Percentiles rank a stretch among this genome's conserved stretches.
These are phyloP conservation scores for Leucophenga varia DNA, from an alignment of 1,140 invertebrate genomes.

Conservation along the genomic window DNA sequence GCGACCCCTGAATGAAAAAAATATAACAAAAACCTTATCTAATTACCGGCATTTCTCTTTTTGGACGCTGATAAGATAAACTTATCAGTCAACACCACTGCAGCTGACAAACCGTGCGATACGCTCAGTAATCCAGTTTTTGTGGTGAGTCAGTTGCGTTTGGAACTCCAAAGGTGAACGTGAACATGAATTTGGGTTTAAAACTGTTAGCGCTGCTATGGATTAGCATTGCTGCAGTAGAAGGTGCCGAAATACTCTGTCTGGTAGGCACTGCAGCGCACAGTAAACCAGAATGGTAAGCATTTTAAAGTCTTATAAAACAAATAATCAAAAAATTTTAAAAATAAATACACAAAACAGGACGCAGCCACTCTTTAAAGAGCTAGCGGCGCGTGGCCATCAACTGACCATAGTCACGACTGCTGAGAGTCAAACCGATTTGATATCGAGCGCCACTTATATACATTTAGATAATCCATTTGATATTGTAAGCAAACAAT, in stretches of 20 bases:
- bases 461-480: conserved; percentile 7
- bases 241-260: conserved; percentile 22
- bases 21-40: too few species aligned
- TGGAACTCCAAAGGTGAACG: background rate
- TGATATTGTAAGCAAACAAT: conserved; percentile 23
- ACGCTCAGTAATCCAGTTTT: too few species aligned
- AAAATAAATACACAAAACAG: too few species aligned
- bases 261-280: conserved; percentile 25
- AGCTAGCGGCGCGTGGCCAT: conserved; percentile 29
- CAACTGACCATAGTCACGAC: conserved; percentile 19
- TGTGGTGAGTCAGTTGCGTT: too few species aligned
- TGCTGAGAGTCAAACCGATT: conserved; percentile 12
- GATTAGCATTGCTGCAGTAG: conserved; percentile 11
- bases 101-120: too few species aligned
- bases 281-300: conserved; percentile 25
- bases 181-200: conserved; percentile 16
- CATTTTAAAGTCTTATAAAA: too few species aligned
- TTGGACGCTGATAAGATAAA: too few species aligned
- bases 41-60: too few species aligned
- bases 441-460: conserved; percentile 1
- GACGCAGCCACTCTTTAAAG: conserved; percentile 23
- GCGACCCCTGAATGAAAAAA: too few species aligned
- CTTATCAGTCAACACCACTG: too few species aligned
- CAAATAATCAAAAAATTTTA: too few species aligned
- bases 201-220: background rate